Evolutionary conservation across 1,140 invertebrate genomes (phyloP).

Genomic region (Musca vetustissima): DNA sequence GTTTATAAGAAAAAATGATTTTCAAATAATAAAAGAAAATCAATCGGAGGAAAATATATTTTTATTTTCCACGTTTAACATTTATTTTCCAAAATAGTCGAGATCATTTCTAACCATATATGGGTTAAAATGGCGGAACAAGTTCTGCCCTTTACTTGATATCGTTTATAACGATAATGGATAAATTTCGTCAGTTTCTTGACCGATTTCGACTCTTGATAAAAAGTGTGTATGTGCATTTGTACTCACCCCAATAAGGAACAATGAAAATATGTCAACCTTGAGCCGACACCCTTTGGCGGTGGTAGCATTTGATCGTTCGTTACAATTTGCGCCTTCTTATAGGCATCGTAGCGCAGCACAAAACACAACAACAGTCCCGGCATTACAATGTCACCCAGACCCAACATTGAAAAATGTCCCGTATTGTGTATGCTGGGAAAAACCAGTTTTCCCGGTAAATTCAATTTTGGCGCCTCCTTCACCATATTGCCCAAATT

Average conservation of each 20-base stretch:
- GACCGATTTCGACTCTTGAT: too few species aligned
- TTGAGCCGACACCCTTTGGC: slow-evolving; percentile 57
- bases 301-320: slow-evolving; percentile 51
- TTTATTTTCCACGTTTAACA: too few species aligned
- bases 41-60: too few species aligned
- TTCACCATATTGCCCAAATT: slow-evolving; percentile 83
- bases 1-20: neutral
- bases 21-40: too few species aligned
- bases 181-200: too few species aligned
- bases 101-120: too few species aligned
- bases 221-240: too few species aligned
- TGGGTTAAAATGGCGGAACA: too few species aligned
- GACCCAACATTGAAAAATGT: slow-evolving; percentile 95
- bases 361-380: slow-evolving; percentile 95
- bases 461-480: slow-evolving; percentile 90
- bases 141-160: too few species aligned
- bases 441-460: slow-evolving; percentile 96
- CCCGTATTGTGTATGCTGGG: slow-evolving; percentile 93
- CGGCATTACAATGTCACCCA: slow-evolving; percentile 98
- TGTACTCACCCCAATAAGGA: slow-evolving; percentile 82
- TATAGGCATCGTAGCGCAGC: slow-evolving; percentile 93
- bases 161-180: too few species aligned
- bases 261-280: slow-evolving; percentile 92
- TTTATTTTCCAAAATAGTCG: too few species aligned
- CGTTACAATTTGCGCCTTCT: slow-evolving; percentile 69